Conservation (phyloP, 1,140 invertebrate species). For the Xylocopa sonorina region DNA sequence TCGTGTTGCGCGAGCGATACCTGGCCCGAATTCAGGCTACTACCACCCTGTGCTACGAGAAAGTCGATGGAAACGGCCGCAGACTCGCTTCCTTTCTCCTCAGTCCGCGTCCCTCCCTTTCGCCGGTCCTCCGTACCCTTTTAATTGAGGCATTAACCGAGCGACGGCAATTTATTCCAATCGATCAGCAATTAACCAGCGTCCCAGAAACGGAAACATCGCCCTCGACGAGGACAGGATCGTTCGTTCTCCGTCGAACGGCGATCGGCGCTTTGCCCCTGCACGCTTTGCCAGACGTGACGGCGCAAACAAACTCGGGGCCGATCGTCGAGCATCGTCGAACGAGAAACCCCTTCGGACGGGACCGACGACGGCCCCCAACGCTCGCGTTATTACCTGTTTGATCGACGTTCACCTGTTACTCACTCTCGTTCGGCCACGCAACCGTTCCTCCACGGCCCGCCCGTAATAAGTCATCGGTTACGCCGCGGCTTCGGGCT, state of each 20-base stretch:
- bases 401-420: slow-evolving; percentile 55
- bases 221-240: background rate
- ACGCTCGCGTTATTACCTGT: slow-evolving; percentile 33
- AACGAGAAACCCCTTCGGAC: background rate
- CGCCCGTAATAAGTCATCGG: slow-evolving; percentile 49
- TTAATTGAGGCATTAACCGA: slow-evolving; percentile 73
- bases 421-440: slow-evolving; percentile 14
- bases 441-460: background rate
- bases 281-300: slow-evolving; percentile 27
- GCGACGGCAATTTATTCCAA: slow-evolving; percentile 73
- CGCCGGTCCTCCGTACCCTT: slow-evolving; percentile 43
- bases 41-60: background rate
- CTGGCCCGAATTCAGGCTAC: background rate
- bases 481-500: slow-evolving; percentile 23
- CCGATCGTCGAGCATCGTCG: slow-evolving; percentile 20
- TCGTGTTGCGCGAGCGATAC: background rate
- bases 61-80: slow-evolving; percentile 15
- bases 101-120: background rate
- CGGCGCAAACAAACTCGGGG: slow-evolving; percentile 33
- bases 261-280: background rate
- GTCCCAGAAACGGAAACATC: slow-evolving; percentile 48
- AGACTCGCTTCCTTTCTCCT: background rate
- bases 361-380: background rate
- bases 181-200: slow-evolving; percentile 71
- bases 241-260: background rate